Base-by-base conservation (phyloP, 2,113 vertebrate genomes). In the Sinocyclocheilus anophthalmus region DNA sequence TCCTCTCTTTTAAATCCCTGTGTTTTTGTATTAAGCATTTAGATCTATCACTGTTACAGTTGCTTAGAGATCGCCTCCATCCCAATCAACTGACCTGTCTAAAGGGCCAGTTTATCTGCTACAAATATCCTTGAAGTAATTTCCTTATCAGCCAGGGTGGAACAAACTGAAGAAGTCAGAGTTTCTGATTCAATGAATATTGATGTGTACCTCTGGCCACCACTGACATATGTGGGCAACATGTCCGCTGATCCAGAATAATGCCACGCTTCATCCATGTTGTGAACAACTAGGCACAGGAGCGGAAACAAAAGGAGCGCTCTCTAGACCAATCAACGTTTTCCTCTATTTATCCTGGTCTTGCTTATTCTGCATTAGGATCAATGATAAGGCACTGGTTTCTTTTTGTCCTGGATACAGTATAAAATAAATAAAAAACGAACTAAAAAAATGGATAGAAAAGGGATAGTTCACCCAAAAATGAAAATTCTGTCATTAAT, bases 41-140 rank as follows among this genome's bases (percentile, higher is more conserved):
- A 90, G 88, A 92, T 93, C 88, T 86, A 90, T 93, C 93, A 93
- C 87, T 90, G 88, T 87, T 90, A 61, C 76, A 81, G 92, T 90
- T 84, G 65, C n/a, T 91, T 65, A 88, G 78, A 84, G 79, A 88
- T 89, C 84, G 13, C 50, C 84, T 91, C 57, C 11, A 84, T 91
- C 87, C 81, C 85, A 87, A 92, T 93, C 92, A 91, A 90, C 91
- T 90, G 83, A 87, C 8, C 57, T 18, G 79, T 90, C 84, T 87
- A 76, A 92, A 88, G 81, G 84, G 76, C 76, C 90, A 90, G 87
- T 93, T 93, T 89, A 93, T 93, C 92, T 91, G 89, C 87, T 45
- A 88, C 90, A 91, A 10, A 91, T 92, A 92, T 86, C 87, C 88
- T 90, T 87, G 76, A 63, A 89, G 87, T 89, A 80, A 88, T 55